These are phyloP conservation scores for Catostomus latipinnis DNA, from an alignment of 2,797 vertebrate genomes.

Conservation along the genomic window DNA sequence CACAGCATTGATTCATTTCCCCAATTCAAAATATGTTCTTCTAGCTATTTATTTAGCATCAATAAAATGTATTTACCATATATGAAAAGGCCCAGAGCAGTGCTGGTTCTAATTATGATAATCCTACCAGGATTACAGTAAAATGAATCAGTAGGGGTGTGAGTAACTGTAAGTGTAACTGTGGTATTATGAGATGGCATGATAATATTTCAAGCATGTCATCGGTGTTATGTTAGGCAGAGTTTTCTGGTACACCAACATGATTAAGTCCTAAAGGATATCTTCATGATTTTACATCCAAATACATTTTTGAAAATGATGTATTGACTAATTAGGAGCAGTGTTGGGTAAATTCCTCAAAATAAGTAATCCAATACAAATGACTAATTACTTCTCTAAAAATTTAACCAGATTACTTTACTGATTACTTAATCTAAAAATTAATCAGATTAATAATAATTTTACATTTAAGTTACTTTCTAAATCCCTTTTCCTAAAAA, in stretches of 20 bases:
- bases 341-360: no score
- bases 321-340: neutral
- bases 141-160: neutral
- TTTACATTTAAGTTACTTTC: no score
- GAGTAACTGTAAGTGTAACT: neutral
- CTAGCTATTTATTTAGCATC: neutral
- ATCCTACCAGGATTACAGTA: constrained; percentile 9
- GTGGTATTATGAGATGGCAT: neutral
- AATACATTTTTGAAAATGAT: neutral
- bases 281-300: neutral
- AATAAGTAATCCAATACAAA: no score
- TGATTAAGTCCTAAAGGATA: neutral
- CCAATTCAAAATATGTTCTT: constrained; percentile 2
- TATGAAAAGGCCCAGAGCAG: constrained; percentile 35
- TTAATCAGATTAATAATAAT: no score
- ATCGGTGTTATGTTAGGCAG: constrained; percentile 11
- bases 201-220: neutral
- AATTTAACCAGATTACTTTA: no score
- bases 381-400: no score
- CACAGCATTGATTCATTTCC: neutral
- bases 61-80: constrained; percentile 42
- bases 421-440: no score
- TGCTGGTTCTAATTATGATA: constrained; percentile 44
- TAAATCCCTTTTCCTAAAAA: no score
- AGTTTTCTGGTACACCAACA: neutral